Evolutionary conservation across 2,113 vertebrate species (phyloP).

Genomic region (Eonycteris spelaea): DNA sequence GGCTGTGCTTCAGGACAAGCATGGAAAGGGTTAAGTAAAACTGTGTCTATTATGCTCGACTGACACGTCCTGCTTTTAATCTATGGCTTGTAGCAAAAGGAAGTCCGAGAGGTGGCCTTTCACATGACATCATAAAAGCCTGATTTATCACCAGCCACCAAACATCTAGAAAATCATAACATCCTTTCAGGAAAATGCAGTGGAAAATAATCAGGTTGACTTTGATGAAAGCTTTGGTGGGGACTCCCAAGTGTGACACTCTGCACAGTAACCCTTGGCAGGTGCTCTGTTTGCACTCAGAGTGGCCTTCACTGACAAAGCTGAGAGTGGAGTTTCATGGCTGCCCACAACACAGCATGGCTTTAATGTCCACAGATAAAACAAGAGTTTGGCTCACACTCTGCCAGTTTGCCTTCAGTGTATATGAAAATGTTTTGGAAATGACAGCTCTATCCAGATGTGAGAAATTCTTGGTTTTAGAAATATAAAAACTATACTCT

Average conservation of each 20-base stretch:
- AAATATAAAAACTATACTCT: not conserved
- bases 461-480: not conserved
- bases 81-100: conserved; percentile 79
- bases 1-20: not conserved
- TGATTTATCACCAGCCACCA: conserved; percentile 94
- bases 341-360: not conserved
- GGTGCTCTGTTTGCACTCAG: conserved; percentile 66
- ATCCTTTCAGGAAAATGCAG: conserved; percentile 99
- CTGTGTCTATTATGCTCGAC: conserved; percentile 55
- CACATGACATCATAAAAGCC: conserved; percentile 96
- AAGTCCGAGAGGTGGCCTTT: conserved; percentile 89
- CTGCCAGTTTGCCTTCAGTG: not conserved
- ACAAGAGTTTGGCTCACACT: not conserved
- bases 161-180: conserved; percentile 98
- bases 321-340: not conserved
- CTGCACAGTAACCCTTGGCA: conserved; percentile 81
- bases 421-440: not conserved
- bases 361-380: conserved; percentile 53
- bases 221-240: conserved; percentile 91
- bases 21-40: conserved; percentile 75
- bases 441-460: not conserved
- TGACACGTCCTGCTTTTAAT: conserved; percentile 78
- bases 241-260: conserved; percentile 77
- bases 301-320: not conserved
- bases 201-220: conserved; percentile 95